These are phyloP conservation scores for Saimiri boliviensis DNA, from an alignment of 2,113 vertebrate genomes.

Conservation along the genomic window DNA sequence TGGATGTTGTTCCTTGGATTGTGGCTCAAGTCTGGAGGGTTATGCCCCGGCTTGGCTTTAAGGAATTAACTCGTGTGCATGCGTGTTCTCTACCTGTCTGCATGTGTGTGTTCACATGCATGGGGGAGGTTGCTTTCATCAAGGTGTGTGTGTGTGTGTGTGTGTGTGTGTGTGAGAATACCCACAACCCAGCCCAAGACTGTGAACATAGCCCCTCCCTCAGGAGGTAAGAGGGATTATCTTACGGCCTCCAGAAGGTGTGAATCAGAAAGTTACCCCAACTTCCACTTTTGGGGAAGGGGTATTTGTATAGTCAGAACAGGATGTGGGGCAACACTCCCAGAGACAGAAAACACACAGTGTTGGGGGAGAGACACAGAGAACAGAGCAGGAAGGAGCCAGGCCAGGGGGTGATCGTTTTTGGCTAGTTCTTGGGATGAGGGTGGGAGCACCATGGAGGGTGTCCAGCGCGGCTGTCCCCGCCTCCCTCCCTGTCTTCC, in stretches of 20 bases:
- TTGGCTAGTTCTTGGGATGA: neutral
- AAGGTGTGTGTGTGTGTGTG: neutral
- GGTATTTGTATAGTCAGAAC: neutral
- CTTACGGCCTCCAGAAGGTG: neutral
- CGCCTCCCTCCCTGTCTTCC: neutral
- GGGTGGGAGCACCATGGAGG: neutral
- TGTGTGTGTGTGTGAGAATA: too few relatives aligned
- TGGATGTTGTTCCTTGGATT: neutral
- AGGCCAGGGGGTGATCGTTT: neutral
- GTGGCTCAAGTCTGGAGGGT: neutral
- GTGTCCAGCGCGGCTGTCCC: fast-evolving
- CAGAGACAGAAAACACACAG: neutral
- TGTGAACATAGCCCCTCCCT: neutral
- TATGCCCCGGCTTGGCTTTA: neutral
- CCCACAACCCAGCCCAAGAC: neutral
- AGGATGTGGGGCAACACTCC: neutral
- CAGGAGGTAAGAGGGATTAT: neutral
- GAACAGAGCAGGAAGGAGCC: neutral
- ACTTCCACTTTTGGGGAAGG: neutral
- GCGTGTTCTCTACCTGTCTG: neutral
- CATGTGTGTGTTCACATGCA: neutral
- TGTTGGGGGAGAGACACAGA: neutral
- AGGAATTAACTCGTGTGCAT: neutral
- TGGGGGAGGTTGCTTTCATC: neutral
- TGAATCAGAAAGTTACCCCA: neutral